A percentile compares a stretch with the other conserved stretches of the same genome.
phyloP scores from a whole-genome alignment of 2,888 invertebrate species.

The Eristalinus sepulchralis region DNA sequence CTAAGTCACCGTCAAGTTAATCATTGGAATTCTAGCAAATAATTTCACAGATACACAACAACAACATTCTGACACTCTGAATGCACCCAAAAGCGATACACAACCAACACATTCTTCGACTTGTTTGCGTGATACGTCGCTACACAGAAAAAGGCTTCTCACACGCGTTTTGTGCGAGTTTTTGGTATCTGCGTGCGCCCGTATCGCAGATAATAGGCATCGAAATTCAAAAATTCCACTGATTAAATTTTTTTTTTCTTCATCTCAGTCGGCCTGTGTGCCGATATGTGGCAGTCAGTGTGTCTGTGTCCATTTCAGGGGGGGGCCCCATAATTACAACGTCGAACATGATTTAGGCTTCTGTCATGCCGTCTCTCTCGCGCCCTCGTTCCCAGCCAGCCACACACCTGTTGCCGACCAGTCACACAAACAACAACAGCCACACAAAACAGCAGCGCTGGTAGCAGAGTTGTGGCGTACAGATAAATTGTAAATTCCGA shows the following conservation, averaged over 20 bases:
- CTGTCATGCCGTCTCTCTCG: constrained; percentile 43
- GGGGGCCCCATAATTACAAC: constrained; percentile 69
- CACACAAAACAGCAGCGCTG: constrained; percentile 2
- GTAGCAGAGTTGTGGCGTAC: constrained; percentile 48
- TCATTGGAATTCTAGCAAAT: constrained; percentile 61
- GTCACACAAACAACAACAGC: not conserved
- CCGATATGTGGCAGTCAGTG: not conserved
- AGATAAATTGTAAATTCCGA: constrained; percentile 68
- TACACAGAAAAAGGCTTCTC: not conserved
- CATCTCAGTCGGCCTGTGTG: constrained; percentile 23
- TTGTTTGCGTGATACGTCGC: constrained; percentile 37
- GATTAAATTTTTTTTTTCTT: constrained; percentile 48
- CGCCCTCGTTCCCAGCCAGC: constrained; percentile 9
- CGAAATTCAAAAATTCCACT: constrained; percentile 68
- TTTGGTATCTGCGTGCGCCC: constrained; percentile 50
- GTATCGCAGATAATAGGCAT: constrained; percentile 63
- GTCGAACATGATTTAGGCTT: constrained; percentile 71
- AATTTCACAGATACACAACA: constrained; percentile 22
- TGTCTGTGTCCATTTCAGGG: constrained; percentile 45
- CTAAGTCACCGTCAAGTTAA: constrained; percentile 21
- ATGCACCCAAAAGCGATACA: constrained; percentile 38
- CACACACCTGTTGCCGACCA: constrained; percentile 59
- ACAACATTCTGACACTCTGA: constrained; percentile 66
- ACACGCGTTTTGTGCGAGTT: not conserved
- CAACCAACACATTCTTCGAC: constrained; percentile 41